Percentiles rank a stretch among this genome's conserved stretches.
Evolutionary conservation across 2,888 invertebrate species (phyloP).

Genomic region (Dastarcus helophoroides): DNA sequence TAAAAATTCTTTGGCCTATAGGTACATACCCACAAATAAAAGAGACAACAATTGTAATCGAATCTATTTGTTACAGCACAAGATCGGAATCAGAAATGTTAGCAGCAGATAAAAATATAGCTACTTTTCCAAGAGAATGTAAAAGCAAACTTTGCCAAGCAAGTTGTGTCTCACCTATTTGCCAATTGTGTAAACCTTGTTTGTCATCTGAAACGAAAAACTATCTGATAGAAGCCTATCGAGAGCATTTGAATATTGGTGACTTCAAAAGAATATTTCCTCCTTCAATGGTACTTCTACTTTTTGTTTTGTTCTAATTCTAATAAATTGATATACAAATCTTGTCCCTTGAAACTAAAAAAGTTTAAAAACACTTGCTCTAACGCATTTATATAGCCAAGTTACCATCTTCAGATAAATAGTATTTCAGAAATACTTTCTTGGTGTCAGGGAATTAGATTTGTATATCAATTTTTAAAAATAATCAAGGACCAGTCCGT

Average conservation of each 20-base stretch:
- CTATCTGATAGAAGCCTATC: conserved; percentile 55
- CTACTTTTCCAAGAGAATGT: conserved; percentile 62
- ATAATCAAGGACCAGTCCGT: too few species aligned
- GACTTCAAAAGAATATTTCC: conserved; percentile 78
- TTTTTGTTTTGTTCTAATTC: conserved; percentile 6
- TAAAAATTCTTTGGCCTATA: conserved; percentile 28
- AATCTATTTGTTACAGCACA: conserved; percentile 16
- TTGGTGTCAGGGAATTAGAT: too few species aligned
- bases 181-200: conserved; percentile 71
- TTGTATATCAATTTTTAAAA: too few species aligned
- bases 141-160: conserved; percentile 41
- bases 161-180: conserved; percentile 55
- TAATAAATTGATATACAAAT: too few species aligned
- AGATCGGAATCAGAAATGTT: conserved; percentile 24
- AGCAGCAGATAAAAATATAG: conserved; percentile 68
- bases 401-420: too few species aligned
- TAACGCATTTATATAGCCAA: too few species aligned
- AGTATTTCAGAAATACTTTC: too few species aligned
- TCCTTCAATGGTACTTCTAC: conserved; percentile 45
- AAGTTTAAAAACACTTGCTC: too few species aligned
- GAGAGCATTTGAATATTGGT: conserved; percentile 69
- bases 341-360: too few species aligned
- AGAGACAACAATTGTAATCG: neutral
- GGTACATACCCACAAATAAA: neutral
- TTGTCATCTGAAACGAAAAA: conserved; percentile 46